A percentile compares a stretch with the other conserved stretches of the same genome.
phyloP scores from a whole-genome alignment of 1,140 invertebrate species.

The Augochlora pura region DNA sequence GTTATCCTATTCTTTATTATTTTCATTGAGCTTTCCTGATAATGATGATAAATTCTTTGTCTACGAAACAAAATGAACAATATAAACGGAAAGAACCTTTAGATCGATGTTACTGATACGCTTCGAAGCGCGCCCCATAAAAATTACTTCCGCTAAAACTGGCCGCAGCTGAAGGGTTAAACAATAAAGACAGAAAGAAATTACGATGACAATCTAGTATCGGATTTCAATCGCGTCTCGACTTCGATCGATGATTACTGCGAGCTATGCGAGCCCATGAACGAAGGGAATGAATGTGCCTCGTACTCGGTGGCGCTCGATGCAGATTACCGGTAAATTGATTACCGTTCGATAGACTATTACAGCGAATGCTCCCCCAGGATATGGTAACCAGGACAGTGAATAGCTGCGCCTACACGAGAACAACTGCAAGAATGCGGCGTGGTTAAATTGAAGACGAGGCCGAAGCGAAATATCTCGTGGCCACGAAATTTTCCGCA shows the following conservation, averaged over 20 bases:
- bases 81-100: too few species aligned
- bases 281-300: neutral
- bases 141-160: too few species aligned
- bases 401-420: slow-evolving; percentile 19
- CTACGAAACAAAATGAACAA: too few species aligned
- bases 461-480: too few species aligned
- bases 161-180: too few species aligned
- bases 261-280: slow-evolving; percentile 7
- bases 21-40: too few species aligned
- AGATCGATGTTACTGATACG: too few species aligned
- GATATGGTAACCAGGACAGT: slow-evolving; percentile 4
- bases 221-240: slow-evolving; percentile 12
- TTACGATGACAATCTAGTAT: too few species aligned
- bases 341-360: slow-evolving; percentile 71
- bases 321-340: slow-evolving; percentile 69
- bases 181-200: too few species aligned
- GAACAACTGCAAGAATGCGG: slow-evolving; percentile 52
- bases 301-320: slow-evolving; percentile 35
- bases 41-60: too few species aligned
- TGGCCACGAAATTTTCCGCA: neutral
- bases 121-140: too few species aligned
- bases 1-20: too few species aligned
- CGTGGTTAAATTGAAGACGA: slow-evolving; percentile 10
- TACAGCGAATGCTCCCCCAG: slow-evolving; percentile 49
- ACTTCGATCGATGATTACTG: slow-evolving; percentile 69